Evolutionary conservation across 2,888 invertebrate genomes (phyloP), one percentile per base, ranked within the genome.

Genomic region (Lycophotia porphyrea): DNA sequence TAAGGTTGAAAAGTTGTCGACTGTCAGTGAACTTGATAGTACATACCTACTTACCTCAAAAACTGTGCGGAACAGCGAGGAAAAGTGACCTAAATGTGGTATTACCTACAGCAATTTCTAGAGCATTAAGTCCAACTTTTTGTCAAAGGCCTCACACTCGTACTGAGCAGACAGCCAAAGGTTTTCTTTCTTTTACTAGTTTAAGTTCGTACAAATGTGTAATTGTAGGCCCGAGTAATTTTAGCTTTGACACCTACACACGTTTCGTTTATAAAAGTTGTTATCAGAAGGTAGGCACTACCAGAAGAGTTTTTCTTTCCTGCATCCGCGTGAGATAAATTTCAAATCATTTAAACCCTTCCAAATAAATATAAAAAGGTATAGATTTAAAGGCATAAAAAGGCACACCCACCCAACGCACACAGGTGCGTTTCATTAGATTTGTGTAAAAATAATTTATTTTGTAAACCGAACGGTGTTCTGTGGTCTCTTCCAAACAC

Each of bases 401-500:
- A 67, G 70, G 60, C 52, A 73, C 69, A n/a, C 36, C 58, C 18
- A 58, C 64, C 61, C 61, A 61, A 61, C 63, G n/a, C 67, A 73
- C 71, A 68, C 84, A 84, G 84, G 68, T 78, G 73, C 60, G 68
- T 74, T 81, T 74, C 24, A 84, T 79, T 75, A 80, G 78, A 76
- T 82, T 87, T 78, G 82, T 64, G 74, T 68, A 80, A 80, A 85
- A 86, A 81, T 81, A 81, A 77, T 85, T 76, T 77, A 68, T 84
- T 88, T 80, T 82, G 76, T 80, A 84, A 84, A 79, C 79, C 68
- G 63, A 78, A 80, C 77, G 76, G 80, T 79, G 77, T 85, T 69
- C 39, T 79, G 80, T 67, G 82, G 82, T 77, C 77, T 75, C 61
- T 84, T 83, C 61, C 74, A 84, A 90, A 90, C 87, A 88, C 84